Conservation (phyloP, 2,888 invertebrate genomes). For the Meliscaeva auricollis region DNA sequence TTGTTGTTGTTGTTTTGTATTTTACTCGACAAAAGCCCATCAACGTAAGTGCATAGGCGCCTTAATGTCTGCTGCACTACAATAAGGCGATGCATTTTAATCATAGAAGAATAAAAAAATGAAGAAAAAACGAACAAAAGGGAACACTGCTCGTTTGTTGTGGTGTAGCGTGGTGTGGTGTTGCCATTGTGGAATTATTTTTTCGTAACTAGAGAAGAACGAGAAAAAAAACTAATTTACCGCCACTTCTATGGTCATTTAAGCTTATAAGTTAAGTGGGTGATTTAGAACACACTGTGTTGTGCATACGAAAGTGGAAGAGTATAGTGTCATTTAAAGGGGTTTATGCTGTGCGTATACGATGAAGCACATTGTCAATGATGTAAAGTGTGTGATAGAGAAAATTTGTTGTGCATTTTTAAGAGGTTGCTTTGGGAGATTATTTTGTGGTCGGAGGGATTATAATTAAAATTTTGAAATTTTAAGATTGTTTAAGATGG, state of each 20-base stretch:
- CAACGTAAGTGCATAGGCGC: conserved; percentile 48
- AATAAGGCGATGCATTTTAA: conserved; percentile 10
- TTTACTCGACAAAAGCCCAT: not conserved
- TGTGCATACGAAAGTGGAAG: conserved; percentile 22
- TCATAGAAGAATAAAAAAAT: conserved; percentile 8
- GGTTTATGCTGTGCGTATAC: conserved; percentile 3
- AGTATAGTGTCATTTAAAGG: conserved; percentile 34
- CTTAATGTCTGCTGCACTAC: conserved; percentile 44
- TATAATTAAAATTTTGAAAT: conserved; percentile 6
- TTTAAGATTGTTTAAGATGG: not conserved
- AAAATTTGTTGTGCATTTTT: conserved; percentile 11
- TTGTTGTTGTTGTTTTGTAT: not conserved
- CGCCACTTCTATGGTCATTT: conserved; percentile 46
- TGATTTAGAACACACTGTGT: conserved; percentile 29
- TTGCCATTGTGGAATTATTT: conserved; percentile 18
- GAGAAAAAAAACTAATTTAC: conserved; percentile 23
- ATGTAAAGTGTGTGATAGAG: conserved; percentile 50
- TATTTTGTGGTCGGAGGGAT: not conserved
- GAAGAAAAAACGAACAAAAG: conserved; percentile 37
- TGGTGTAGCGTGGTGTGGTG: not conserved
- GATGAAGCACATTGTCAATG: conserved; percentile 19
- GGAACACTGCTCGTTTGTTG: conserved; percentile 30
- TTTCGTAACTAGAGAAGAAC: conserved; percentile 49
- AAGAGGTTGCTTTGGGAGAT: not conserved
- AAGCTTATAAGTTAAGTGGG: conserved; percentile 50